Evolutionary conservation across 2,113 vertebrate genomes (phyloP), one percentile per base, ranked within the genome.

Genomic region (Peromyscus leucopus): DNA sequence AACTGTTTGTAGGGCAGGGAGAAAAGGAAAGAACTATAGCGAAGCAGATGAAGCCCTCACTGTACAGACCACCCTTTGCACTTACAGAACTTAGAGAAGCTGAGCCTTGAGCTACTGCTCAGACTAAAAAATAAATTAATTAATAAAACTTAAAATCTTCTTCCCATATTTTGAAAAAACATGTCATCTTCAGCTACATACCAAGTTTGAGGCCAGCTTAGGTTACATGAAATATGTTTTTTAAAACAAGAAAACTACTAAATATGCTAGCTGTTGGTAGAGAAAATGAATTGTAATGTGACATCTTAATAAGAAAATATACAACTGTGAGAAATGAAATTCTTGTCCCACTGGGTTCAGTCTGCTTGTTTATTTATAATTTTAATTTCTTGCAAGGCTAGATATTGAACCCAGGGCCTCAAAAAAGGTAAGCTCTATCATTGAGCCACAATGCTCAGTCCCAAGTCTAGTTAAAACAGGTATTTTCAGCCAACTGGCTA

Each of bases 251-350:
- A 63, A 78, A 46, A 63, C 19, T 82, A 59, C 26, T 93, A 83
- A 89, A 78, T 17, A 91, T 71, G 22, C 9, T 89, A 59, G 1
- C 33, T 78, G 4, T 22, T 85, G 75, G 7, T 76, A 76, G 9
- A 80, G 12, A 91, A 90, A 46, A n/a, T 71, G 24, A 90, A 79
- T 51, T 90, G 69, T 89, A 91, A 74, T 46, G 92, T 86, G 5
- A 89, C 28, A 94, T 26, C 24, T 31, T 96, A 88, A 91, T 55
- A 93, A 95, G 42, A 11, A 94, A 97, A 91, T 15, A 86, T 28
- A 95, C 4, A 89, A 88, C n/a, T 90, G 89, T 9, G 24, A 22
- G 75, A 95, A 89, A 69, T 95, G 39, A 91, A 91, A 91, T 96
- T 75, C 61, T 90, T n/a, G 67, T 90, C 36, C 5, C 89, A 1